phyloP scores from a whole-genome alignment of 2,113 vertebrate species.

The Tauraco erythrolophus region DNA sequence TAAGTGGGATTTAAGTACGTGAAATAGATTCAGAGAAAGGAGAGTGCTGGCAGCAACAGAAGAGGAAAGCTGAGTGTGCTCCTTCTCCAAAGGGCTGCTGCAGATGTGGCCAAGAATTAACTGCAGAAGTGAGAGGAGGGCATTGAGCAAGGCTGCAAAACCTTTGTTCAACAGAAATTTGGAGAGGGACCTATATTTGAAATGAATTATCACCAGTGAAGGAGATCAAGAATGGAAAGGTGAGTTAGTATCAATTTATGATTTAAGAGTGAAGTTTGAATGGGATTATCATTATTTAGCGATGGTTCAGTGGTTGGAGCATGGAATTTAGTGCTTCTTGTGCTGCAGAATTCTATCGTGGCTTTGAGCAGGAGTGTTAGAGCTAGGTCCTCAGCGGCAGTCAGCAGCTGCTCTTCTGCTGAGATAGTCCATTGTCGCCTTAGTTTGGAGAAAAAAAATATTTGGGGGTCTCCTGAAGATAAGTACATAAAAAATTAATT shows the following conservation, averaged over 20 bases:
- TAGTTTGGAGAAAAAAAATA: rapidly evolving
- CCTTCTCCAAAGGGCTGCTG: background rate
- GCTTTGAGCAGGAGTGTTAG: background rate
- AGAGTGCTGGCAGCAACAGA: background rate
- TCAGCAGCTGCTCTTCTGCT: background rate
- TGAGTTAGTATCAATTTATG: background rate
- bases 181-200: background rate
- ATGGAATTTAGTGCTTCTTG: background rate
- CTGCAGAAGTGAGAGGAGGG: background rate
- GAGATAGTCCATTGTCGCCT: background rate
- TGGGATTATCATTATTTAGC: background rate
- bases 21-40: background rate
- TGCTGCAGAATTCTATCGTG: background rate
- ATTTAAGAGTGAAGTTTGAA: background rate
- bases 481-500: background rate
- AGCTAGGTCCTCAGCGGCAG: background rate
- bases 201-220: background rate
- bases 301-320: background rate
- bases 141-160: background rate
- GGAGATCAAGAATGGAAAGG: background rate
- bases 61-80: background rate
- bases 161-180: background rate
- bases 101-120: background rate
- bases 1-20: background rate
- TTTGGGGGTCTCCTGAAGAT: background rate